Evolutionary conservation across 2,888 invertebrate genomes (phyloP).

Genomic region (Seira musarum): DNA sequence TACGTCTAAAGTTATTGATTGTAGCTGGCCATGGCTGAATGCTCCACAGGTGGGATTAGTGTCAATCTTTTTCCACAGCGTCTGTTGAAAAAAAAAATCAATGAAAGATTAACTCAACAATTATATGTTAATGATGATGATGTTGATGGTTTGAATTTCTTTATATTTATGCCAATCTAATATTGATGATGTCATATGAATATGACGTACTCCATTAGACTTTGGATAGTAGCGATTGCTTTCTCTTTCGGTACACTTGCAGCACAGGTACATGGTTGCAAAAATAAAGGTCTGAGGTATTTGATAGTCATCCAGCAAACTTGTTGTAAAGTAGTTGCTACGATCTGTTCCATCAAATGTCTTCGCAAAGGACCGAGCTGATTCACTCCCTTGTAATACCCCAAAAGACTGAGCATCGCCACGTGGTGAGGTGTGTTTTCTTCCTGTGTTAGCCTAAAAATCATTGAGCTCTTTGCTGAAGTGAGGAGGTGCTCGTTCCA

Average conservation of each 20-base stretch:
- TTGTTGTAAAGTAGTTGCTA: constrained; percentile 39
- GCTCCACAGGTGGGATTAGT: constrained; percentile 27
- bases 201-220: constrained; percentile 42
- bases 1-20: too few species aligned
- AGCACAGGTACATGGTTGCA: constrained; percentile 36
- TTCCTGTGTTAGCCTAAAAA: constrained; percentile 85
- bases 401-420: too few species aligned
- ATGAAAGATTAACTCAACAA: too few species aligned
- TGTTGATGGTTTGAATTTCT: too few species aligned
- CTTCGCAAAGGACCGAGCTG: constrained; percentile 73
- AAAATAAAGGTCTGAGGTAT: constrained; percentile 48
- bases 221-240: constrained; percentile 30
- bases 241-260: constrained; percentile 33
- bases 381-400: constrained; percentile 77
- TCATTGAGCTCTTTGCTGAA: constrained; percentile 88
- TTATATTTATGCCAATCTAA: too few species aligned
- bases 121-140: too few species aligned
- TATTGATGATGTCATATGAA: too few species aligned
- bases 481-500: constrained; percentile 7
- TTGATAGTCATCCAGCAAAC: constrained; percentile 30
- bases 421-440: constrained; percentile 75
- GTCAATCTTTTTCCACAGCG: constrained; percentile 36
- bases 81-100: constrained; percentile 17
- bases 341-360: constrained; percentile 38
- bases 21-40: constrained; percentile 23